phyloP scores from a whole-genome alignment of 2,113 vertebrate species.

The Nannospalax galili region DNA sequence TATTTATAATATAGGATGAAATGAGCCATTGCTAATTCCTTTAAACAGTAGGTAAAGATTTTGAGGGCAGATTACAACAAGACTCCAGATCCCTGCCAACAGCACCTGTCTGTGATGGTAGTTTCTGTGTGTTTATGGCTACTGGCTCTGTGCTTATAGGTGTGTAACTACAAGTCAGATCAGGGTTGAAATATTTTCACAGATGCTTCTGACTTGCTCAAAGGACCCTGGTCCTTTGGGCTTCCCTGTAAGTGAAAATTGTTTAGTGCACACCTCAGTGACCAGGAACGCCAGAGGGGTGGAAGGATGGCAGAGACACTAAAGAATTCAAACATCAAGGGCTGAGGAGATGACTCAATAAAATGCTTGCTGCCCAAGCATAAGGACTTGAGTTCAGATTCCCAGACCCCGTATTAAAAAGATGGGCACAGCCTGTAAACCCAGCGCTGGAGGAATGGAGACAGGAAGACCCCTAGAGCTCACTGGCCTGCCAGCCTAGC shows the following conservation, averaged over 20 bases:
- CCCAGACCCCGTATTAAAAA: background rate
- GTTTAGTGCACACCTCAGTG: rapidly evolving
- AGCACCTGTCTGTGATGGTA: rapidly evolving
- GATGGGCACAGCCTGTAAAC: background rate
- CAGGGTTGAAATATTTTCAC: too few relatives aligned
- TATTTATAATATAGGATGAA: slow-evolving; percentile 68
- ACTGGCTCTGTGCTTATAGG: too few relatives aligned
- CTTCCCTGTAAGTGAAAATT: background rate
- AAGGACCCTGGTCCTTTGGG: background rate
- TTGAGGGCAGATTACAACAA: slow-evolving; percentile 39
- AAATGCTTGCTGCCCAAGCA: background rate
- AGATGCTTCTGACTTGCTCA: background rate
- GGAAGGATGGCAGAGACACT: background rate
- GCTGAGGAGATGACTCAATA: background rate
- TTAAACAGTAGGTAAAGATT: slow-evolving; percentile 34
- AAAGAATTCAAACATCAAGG: background rate
- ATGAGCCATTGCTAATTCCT: slow-evolving; percentile 7
- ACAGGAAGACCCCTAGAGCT: background rate
- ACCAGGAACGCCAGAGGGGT: background rate
- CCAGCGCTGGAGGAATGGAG: background rate
- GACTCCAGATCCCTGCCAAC: background rate
- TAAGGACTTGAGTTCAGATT: background rate
- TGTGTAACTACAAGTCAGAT: background rate
- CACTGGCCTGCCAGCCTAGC: background rate
- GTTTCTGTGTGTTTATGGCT: too few relatives aligned